Evolutionary conservation across 2,797 vertebrate species (phyloP).

Genomic region (Garrulus glandarius): DNA sequence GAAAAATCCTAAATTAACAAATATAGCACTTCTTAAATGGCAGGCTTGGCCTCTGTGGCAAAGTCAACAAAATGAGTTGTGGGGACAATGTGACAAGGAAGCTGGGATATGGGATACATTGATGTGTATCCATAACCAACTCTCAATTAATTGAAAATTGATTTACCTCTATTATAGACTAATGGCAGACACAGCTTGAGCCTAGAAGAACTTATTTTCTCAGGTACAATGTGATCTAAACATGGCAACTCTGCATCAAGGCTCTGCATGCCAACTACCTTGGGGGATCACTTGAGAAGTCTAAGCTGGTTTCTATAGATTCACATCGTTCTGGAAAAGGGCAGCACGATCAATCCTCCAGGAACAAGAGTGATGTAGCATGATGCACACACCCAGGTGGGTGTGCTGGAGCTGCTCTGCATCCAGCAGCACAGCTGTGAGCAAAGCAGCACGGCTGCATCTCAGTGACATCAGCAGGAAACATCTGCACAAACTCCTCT

Average conservation of each 20-base stretch:
- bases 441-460: background rate
- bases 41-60: background rate
- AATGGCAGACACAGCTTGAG: background rate
- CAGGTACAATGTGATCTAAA: background rate
- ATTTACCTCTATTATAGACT: background rate
- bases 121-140: background rate
- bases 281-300: background rate
- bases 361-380: background rate
- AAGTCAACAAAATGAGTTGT: background rate
- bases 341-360: background rate
- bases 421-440: background rate
- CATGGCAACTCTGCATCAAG: background rate
- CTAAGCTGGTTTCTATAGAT: background rate
- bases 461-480: background rate
- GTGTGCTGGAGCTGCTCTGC: background rate
- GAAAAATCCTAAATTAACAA: background rate
- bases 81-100: background rate
- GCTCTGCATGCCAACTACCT: background rate
- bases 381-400: rapidly evolving
- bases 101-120: background rate
- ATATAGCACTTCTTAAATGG: background rate
- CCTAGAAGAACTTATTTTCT: background rate
- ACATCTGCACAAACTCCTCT: background rate
- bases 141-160: background rate
- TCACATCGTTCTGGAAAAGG: background rate